A percentile compares a stretch with the other conserved stretches of the same genome.
These are phyloP conservation scores for Uropsilus gracilis DNA, from an alignment of 2,113 vertebrate species.

Conservation along the genomic window DNA sequence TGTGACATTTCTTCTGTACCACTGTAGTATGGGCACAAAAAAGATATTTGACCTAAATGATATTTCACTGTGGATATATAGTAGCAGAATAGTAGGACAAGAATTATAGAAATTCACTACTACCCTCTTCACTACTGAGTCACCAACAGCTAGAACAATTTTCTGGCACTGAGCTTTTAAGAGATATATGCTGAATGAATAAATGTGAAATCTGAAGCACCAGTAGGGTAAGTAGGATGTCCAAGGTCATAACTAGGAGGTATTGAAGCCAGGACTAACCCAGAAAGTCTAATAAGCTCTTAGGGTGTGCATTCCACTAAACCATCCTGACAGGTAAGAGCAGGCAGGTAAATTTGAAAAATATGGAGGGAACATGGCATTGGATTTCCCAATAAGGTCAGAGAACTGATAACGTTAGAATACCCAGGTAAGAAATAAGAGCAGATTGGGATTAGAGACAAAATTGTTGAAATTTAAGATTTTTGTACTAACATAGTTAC, in stretches of 20 bases:
- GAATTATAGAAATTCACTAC: neutral
- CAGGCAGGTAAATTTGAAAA: slow-evolving; percentile 5
- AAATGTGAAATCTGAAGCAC: slow-evolving; percentile 26
- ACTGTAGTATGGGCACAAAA: neutral
- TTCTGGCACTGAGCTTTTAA: neutral
- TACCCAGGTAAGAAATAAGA: neutral
- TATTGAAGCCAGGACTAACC: neutral
- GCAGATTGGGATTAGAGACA: slow-evolving; percentile 11
- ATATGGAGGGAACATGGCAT: neutral
- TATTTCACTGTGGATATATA: neutral
- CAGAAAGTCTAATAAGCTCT: neutral
- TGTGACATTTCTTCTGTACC: neutral
- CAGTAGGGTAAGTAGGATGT: slow-evolving; percentile 9
- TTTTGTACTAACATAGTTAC: neutral
- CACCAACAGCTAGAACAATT: neutral
- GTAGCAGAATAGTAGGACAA: neutral
- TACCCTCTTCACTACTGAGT: neutral
- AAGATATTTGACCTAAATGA: neutral
- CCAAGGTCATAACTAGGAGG: slow-evolving; percentile 8
- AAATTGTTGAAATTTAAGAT: slow-evolving; percentile 13
- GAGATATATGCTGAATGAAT: neutral
- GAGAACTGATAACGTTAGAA: slow-evolving; percentile 13
- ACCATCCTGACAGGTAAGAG: neutral
- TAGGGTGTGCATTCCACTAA: neutral
- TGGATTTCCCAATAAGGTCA: neutral